Evolutionary conservation across 2,888 invertebrate species (phyloP).

Genomic region (Metallyticus violacea): DNA sequence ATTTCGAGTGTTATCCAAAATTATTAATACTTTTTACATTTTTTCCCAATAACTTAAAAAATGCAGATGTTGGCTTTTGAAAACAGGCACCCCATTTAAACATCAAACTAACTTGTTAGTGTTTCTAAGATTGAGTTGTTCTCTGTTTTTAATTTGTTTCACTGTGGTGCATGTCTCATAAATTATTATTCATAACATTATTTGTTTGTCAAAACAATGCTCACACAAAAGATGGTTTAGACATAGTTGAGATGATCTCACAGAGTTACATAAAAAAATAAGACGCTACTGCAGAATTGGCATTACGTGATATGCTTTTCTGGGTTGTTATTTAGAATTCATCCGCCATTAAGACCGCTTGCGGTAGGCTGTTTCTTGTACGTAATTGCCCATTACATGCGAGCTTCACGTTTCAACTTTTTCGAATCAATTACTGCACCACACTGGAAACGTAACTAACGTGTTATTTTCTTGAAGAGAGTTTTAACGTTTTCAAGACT

Average conservation of each 20-base stretch:
- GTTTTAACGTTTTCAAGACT: neutral
- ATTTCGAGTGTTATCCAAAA: too few relatives aligned
- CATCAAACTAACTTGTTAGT: too few relatives aligned
- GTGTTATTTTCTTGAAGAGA: neutral
- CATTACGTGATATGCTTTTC: neutral
- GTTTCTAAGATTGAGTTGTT: too few relatives aligned
- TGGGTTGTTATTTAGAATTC: neutral
- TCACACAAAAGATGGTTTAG: too few relatives aligned
- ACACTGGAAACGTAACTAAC: neutral
- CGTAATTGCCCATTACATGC: neutral
- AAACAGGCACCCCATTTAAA: too few relatives aligned
- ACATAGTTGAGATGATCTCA: neutral
- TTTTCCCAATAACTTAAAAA: too few relatives aligned
- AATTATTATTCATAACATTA: too few relatives aligned
- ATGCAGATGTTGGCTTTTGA: too few relatives aligned
- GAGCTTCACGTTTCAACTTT: neutral
- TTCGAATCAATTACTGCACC: neutral
- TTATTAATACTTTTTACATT: too few relatives aligned
- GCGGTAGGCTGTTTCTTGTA: neutral
- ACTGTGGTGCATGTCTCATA: too few relatives aligned
- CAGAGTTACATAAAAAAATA: neutral
- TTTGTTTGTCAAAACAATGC: too few relatives aligned
- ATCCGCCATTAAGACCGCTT: neutral
- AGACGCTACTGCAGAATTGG: neutral
- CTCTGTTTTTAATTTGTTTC: too few relatives aligned